Evolutionary conservation across 1,140 invertebrate genomes (phyloP).

Genomic region (Bombus sylvicola): DNA sequence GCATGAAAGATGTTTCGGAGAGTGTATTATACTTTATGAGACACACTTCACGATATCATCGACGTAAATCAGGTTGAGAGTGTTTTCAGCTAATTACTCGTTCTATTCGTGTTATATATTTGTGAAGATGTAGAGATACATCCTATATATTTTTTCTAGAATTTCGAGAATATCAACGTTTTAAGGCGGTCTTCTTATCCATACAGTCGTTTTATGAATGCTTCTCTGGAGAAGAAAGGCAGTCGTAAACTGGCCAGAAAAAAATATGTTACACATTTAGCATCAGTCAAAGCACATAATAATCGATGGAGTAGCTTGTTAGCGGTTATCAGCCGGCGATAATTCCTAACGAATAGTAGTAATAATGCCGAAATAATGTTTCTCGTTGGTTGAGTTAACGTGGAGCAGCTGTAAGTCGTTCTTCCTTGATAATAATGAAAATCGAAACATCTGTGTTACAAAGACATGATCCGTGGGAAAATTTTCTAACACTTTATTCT

Average conservation of each 20-base stretch:
- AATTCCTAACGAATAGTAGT: slow-evolving; percentile 51
- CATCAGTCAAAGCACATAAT: background rate
- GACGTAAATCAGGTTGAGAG: background rate
- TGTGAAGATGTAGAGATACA: background rate
- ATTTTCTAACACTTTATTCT: background rate
- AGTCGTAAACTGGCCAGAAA: background rate
- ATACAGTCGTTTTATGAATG: background rate
- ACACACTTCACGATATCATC: background rate
- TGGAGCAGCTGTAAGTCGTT: slow-evolving; percentile 50
- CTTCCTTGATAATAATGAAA: background rate
- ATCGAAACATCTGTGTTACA: background rate
- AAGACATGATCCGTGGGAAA: too few relatives aligned
- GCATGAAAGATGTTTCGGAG: background rate
- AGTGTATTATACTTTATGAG: background rate
- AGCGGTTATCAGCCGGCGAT: slow-evolving; percentile 52
- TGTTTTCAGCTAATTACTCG: slow-evolving; percentile 5
- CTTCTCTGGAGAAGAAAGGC: background rate
- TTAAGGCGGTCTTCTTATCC: background rate
- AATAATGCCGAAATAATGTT: slow-evolving; percentile 40
- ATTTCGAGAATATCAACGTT: background rate
- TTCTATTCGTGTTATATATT: slow-evolving; percentile 3
- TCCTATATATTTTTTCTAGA: background rate
- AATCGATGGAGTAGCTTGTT: slow-evolving; percentile 54
- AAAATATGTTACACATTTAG: slow-evolving; percentile 34
- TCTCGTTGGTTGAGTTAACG: slow-evolving; percentile 26